Conservation (phyloP, 2,113 vertebrate genomes). For the Corythoichthys intestinalis region DNA sequence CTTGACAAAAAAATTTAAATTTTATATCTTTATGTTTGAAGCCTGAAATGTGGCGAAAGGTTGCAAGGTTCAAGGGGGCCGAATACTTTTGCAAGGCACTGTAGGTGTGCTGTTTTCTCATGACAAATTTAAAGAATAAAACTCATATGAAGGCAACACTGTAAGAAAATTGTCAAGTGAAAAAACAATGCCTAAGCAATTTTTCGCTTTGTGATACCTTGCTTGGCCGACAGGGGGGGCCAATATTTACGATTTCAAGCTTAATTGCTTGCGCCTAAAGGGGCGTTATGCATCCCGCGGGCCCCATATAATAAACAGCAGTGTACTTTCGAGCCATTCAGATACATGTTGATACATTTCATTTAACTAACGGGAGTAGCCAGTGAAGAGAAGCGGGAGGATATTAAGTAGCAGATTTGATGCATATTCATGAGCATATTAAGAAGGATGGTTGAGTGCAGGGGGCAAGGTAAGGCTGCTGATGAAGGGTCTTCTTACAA, state of each 20-base stretch:
- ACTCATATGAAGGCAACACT: too few relatives aligned
- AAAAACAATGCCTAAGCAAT: too few relatives aligned
- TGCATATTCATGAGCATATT: conserved; percentile 58
- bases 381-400: conserved; percentile 31
- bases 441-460: conserved; percentile 5
- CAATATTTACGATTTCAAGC: neutral
- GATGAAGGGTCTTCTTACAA: neutral
- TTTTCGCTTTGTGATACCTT: neutral
- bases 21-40: too few relatives aligned
- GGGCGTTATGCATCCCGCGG: conserved; percentile 28
- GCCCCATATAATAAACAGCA: conserved; percentile 18
- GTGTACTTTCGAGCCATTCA: neutral
- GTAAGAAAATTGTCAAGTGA: too few relatives aligned
- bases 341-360: neutral
- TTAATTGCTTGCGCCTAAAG: conserved; percentile 31
- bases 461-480: conserved; percentile 11
- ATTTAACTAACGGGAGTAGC: conserved; percentile 28
- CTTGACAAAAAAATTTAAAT: too few relatives aligned
- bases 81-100: too few relatives aligned
- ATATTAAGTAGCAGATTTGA: conserved; percentile 18
- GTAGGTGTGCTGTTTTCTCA: too few relatives aligned
- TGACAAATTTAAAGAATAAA: too few relatives aligned
- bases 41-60: too few relatives aligned
- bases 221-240: conserved; percentile 20
- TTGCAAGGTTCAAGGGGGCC: too few relatives aligned